phyloP scores from a whole-genome alignment of 2,888 invertebrate genomes.

The Embidobia sp. region DNA sequence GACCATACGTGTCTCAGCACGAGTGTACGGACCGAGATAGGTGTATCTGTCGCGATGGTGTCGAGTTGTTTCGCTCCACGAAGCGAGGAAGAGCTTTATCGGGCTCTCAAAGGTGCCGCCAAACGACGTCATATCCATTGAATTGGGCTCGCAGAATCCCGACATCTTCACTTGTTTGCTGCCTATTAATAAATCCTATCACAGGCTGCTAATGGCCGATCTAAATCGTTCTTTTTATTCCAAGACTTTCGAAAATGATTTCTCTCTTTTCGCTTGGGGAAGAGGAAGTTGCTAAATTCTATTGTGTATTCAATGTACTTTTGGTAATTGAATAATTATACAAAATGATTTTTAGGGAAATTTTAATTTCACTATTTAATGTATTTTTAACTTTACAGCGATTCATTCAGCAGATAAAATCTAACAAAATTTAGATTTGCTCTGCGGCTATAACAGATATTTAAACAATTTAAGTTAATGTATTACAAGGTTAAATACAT shows the following conservation, averaged over 20 bases:
- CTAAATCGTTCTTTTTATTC: conserved; percentile 59
- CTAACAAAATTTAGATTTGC: no score
- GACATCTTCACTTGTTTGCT: conserved; percentile 77
- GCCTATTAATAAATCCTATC: conserved; percentile 78
- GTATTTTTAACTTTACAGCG: no score
- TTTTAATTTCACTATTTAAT: no score
- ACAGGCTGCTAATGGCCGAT: conserved; percentile 77
- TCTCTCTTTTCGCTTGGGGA: conserved; percentile 10
- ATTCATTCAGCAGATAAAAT: no score
- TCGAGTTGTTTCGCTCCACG: conserved; percentile 68
- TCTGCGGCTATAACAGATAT: no score
- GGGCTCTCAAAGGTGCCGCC: conserved; percentile 78
- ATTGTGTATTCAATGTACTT: no score
- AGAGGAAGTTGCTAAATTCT: no score
- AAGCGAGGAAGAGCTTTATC: conserved; percentile 70
- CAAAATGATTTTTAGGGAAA: no score
- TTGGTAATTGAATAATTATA: no score
- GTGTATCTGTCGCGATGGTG: conserved; percentile 71
- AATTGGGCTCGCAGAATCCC: conserved; percentile 68
- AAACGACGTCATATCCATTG: conserved; percentile 73
- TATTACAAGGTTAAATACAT: no score
- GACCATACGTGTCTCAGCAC: conserved; percentile 55
- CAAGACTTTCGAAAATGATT: not conserved
- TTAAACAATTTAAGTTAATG: no score
- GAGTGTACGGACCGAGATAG: conserved; percentile 66